phyloP scores from a whole-genome alignment of 2,888 invertebrate species.

The Teleogryllus oceanicus region DNA sequence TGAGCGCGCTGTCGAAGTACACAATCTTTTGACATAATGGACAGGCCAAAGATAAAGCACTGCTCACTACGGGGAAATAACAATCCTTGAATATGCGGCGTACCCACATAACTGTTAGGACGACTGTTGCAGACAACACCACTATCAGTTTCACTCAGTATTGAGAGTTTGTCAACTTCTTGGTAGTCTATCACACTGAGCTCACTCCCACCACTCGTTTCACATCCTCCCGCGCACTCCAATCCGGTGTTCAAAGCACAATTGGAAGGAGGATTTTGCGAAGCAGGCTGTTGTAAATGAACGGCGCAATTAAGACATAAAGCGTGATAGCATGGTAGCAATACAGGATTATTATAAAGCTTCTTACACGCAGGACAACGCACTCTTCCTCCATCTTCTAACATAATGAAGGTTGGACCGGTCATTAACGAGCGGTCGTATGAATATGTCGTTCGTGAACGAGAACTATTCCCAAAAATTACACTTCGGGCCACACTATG shows the following conservation, averaged over 20 bases:
- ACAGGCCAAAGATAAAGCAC: constrained; percentile 70
- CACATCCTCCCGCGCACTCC: constrained; percentile 28
- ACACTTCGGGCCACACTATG: too few relatives aligned
- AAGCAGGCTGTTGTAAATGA: constrained; percentile 72
- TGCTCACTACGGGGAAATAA: constrained; percentile 61
- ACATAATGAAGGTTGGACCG: too few relatives aligned
- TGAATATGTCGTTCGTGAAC: too few relatives aligned
- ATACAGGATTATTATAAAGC: constrained; percentile 87
- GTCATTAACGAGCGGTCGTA: too few relatives aligned
- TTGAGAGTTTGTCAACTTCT: constrained; percentile 89
- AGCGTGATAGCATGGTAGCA: constrained; percentile 91
- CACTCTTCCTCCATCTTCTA: constrained; percentile 92
- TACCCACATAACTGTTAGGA: constrained; percentile 87
- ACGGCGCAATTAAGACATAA: constrained; percentile 90
- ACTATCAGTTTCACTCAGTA: constrained; percentile 95
- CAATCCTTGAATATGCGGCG: constrained; percentile 62
- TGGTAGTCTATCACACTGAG: constrained; percentile 62
- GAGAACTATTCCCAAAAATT: too few relatives aligned
- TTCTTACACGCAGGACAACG: constrained; percentile 92
- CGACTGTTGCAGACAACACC: constrained; percentile 91
- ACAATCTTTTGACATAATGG: constrained; percentile 80
- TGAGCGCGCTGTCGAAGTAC: constrained; percentile 88
- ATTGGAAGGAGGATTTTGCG: constrained; percentile 41
- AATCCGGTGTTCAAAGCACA: constrained; percentile 33
- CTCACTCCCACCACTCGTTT: constrained; percentile 49